A percentile compares a stretch with the other conserved stretches of the same genome.
Evolutionary conservation across 2,888 invertebrate genomes (phyloP).

Genomic region (Cataglyphis rosenhaueri): DNA sequence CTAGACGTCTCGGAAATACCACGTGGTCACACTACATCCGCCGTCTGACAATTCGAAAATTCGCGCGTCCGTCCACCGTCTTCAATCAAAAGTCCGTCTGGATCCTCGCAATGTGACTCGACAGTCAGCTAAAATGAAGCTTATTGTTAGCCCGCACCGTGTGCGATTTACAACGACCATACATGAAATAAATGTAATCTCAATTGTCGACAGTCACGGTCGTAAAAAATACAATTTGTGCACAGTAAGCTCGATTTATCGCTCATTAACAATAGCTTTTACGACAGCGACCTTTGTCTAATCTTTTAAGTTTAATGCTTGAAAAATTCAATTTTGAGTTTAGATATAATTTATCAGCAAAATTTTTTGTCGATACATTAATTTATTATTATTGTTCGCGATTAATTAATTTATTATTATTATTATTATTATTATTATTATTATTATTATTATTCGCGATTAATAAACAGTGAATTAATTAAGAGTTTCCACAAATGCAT

Average conservation of each 20-base stretch:
- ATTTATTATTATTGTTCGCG: background rate
- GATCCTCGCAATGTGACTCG: background rate
- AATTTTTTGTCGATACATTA: background rate
- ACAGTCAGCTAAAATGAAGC: conserved; percentile 1
- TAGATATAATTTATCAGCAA: background rate
- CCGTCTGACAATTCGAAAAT: conserved; percentile 62
- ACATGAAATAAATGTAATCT: conserved; percentile 21
- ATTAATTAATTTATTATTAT: background rate
- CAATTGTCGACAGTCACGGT: background rate
- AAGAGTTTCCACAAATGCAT: background rate
- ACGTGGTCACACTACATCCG: conserved; percentile 69
- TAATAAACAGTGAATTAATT: background rate
- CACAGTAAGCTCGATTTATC: background rate
- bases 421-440: background rate
- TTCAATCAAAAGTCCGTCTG: conserved; percentile 17
- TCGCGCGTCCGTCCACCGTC: conserved; percentile 55
- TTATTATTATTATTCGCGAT: background rate
- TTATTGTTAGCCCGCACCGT: background rate
- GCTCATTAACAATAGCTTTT: background rate
- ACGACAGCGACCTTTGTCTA: background rate
- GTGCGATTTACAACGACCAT: background rate
- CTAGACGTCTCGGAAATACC: conserved; percentile 79
- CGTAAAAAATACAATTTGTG: background rate
- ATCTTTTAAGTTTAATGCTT: background rate
- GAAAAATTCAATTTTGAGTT: background rate